phyloP scores from a whole-genome alignment of 2,888 invertebrate genomes.

The Melangyna quadrimaculata region DNA sequence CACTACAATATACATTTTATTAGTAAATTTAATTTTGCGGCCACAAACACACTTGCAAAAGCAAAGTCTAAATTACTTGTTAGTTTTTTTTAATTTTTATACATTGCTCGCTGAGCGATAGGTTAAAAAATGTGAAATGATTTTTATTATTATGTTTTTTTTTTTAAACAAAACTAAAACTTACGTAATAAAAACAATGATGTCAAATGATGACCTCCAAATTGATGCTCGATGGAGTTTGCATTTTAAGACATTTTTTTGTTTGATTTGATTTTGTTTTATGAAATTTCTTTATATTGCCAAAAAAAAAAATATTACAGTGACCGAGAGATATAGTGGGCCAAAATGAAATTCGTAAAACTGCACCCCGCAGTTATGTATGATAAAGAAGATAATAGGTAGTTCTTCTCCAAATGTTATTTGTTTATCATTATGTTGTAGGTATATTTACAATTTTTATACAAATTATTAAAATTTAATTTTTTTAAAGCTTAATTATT shows the following conservation, averaged over 20 bases:
- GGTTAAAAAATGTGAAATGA: conserved; percentile 28
- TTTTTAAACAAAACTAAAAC: conserved; percentile 62
- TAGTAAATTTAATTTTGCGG: conserved; percentile 6
- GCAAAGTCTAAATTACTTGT: conserved; percentile 9
- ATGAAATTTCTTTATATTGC: conserved; percentile 1
- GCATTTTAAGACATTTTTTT: conserved; percentile 39
- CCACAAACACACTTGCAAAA: not conserved
- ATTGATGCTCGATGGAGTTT: conserved; percentile 70
- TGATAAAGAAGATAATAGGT: conserved; percentile 19
- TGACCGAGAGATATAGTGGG: conserved; percentile 41
- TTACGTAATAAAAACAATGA: conserved; percentile 71
- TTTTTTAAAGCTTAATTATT: conserved; percentile 43
- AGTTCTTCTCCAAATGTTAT: conserved; percentile 42
- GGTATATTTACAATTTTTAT: conserved; percentile 67
- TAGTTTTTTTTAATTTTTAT: conserved; percentile 18
- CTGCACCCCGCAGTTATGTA: conserved; percentile 39
- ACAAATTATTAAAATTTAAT: conserved; percentile 16
- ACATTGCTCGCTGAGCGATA: conserved; percentile 25
- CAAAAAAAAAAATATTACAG: conserved; percentile 17
- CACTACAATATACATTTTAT: not conserved
- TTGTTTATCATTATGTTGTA: conserved; percentile 7
- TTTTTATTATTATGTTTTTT: not conserved
- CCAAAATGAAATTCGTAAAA: conserved; percentile 36
- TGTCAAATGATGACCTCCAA: conserved; percentile 71
- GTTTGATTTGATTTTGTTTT: conserved; percentile 15